Percentiles rank a stretch among this genome's conserved stretches.
Conservation (phyloP, 2,113 vertebrate genomes). For the Seriola quinqueradiata region DNA sequence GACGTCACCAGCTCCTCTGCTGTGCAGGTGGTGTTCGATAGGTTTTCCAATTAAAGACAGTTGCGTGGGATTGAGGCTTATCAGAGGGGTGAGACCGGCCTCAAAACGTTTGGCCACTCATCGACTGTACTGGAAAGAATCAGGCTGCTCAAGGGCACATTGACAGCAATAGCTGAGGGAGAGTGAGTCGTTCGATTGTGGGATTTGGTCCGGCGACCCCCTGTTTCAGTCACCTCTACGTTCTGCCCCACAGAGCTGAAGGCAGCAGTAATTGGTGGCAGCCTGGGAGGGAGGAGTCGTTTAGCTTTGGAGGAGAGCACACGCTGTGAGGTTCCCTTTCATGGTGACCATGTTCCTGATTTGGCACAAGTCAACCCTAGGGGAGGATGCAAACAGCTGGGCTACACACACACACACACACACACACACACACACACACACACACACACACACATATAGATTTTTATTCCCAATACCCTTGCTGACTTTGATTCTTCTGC, state of each 20-base stretch:
- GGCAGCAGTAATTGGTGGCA: constrained; percentile 36
- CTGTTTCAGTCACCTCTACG: neutral
- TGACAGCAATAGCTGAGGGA: neutral
- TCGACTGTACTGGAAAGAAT: neutral
- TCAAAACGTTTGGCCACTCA: neutral
- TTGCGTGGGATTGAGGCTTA: neutral
- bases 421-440: neutral
- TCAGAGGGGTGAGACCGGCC: neutral
- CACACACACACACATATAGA: neutral
- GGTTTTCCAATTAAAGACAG: neutral
- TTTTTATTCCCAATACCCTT: constrained; percentile 10
- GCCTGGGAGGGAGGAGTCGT: constrained; percentile 24
- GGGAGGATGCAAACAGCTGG: constrained; percentile 58
- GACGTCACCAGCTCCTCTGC: neutral
- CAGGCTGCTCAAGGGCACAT: constrained; percentile 16
- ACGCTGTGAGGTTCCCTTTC: constrained; percentile 52
- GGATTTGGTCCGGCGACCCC: constrained; percentile 7
- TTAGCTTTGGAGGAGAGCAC: constrained; percentile 44
- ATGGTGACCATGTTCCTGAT: constrained; percentile 57
- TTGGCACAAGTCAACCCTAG: constrained; percentile 37
- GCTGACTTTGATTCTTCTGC: constrained; percentile 17
- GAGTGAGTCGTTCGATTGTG: constrained; percentile 1
- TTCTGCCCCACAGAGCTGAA: constrained; percentile 8
- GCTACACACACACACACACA: constrained; percentile 11
- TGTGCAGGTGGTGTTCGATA: neutral